Evolutionary conservation across 2,888 invertebrate species (phyloP), one percentile per base, ranked within the genome.

Genomic region (Scelioninae gen. 2): DNA sequence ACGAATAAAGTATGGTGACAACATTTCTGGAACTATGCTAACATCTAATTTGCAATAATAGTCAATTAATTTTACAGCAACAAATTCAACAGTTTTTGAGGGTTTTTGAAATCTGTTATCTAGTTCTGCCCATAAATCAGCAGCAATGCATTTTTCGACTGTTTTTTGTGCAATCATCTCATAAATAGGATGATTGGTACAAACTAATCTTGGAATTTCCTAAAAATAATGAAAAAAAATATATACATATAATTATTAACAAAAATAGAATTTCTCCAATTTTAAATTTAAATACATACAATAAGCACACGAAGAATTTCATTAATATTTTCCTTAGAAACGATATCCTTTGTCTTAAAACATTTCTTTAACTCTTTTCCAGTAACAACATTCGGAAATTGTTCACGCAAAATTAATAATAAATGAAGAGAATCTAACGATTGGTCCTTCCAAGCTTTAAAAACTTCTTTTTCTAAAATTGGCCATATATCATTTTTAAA

Each of bases 1-100:
- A 78, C 89, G 89, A 46, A 93, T 87, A 78, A 92, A 92, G 79
- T 92, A 91, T 46, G 88, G 87, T 39, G 91, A 90, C 7, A 93
- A 84, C 15, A 93, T 80, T 9, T 88, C 86, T 0, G 91, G 90
- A 74, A 92, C 86, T n/a, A 85, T 71, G 25, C 84, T 81, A 79
- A 88, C 89, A 31, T 89, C 87, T 22, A 87, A 80, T 41, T 89
- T 80, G 74, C 88, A 88, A 67, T 92, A 87, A 43, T 88, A 87
- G 9, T 87, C 90, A 0, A 91, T 85, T 50, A 93, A 86, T 78
- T 90, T 90, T 6, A 91, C 85, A 18, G 89, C 88, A 25, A 90
- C 88, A 48, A 91, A 82, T 84, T 92, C 90, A 76, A 90, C 88
- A 75, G 90, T 90, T 81, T 87, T 88, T 31, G 88, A 89, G 82